Conservation (phyloP, 1,140 invertebrate species). For the Trichomalopsis sarcophagae region DNA sequence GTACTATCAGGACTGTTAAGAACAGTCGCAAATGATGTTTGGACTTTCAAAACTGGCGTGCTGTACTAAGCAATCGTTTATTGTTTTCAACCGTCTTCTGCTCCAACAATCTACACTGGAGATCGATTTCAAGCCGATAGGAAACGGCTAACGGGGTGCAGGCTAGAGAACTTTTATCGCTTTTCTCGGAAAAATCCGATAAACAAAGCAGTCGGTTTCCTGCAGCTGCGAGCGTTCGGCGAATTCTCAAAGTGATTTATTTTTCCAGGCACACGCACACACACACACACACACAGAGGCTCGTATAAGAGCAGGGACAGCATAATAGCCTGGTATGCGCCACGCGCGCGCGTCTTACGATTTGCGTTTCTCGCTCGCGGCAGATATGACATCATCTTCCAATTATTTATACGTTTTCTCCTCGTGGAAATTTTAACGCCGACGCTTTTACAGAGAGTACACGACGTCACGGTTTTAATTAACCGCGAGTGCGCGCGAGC, state of each 20-base stretch:
- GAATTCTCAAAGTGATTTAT: neutral
- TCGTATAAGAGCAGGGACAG: neutral
- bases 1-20: neutral
- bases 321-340: neutral
- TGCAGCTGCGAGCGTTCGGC: neutral
- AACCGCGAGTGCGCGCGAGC: neutral
- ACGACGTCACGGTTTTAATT: neutral
- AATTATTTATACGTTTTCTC: neutral
- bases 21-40: neutral
- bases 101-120: no score
- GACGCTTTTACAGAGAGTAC: no score
- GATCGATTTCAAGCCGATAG: no score
- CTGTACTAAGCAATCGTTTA: neutral
- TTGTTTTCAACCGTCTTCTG: neutral
- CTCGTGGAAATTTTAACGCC: neutral
- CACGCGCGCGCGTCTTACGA: neutral
- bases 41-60: neutral
- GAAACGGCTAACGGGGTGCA: no score
- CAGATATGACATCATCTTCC: conserved; percentile 5
- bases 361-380: conserved; percentile 16
- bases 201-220: neutral
- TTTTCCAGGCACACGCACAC: neutral
- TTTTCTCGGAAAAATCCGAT: neutral
- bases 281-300: neutral
- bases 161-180: no score